phyloP scores from a whole-genome alignment of 2,888 invertebrate species.

The Cryptops parisi region DNA sequence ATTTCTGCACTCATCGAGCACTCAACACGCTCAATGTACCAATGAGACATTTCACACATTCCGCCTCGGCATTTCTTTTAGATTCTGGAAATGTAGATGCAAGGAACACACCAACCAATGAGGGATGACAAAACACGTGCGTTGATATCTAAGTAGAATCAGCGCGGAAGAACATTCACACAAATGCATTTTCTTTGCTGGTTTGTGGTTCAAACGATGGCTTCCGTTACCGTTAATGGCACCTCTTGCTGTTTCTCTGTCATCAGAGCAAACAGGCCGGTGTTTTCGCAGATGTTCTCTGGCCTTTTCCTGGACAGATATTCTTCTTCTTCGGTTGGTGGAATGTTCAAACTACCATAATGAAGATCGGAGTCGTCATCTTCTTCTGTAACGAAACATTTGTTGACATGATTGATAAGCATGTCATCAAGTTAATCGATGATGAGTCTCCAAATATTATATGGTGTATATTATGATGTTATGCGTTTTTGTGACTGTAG shows the following conservation, averaged over 20 bases:
- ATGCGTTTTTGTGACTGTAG: too few species aligned
- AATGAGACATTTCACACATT: too few species aligned
- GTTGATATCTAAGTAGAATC: not conserved
- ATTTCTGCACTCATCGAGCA: too few species aligned
- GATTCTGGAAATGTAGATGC: too few species aligned
- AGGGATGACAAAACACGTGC: too few species aligned
- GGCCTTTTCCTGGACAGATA: constrained; percentile 10
- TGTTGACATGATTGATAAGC: too few species aligned
- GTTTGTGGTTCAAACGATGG: not conserved
- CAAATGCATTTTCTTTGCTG: not conserved
- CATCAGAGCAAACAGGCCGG: not conserved
- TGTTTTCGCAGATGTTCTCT: not conserved
- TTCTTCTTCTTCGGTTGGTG: constrained; percentile 16
- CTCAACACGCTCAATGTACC: too few species aligned
- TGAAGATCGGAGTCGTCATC: constrained; percentile 21
- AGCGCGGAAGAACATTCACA: not conserved
- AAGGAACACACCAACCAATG: too few species aligned
- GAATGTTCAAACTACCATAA: constrained; percentile 18
- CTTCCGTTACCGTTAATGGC: not conserved
- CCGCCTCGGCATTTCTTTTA: too few species aligned
- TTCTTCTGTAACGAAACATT: constrained; percentile 9
- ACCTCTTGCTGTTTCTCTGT: not conserved
- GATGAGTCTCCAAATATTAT: too few species aligned
- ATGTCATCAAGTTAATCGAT: too few species aligned
- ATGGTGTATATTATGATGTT: too few species aligned